A percentile compares a stretch with the other conserved stretches of the same genome.
These are phyloP conservation scores for Momotus momota DNA, from an alignment of 2,797 vertebrate genomes.

Conservation along the genomic window DNA sequence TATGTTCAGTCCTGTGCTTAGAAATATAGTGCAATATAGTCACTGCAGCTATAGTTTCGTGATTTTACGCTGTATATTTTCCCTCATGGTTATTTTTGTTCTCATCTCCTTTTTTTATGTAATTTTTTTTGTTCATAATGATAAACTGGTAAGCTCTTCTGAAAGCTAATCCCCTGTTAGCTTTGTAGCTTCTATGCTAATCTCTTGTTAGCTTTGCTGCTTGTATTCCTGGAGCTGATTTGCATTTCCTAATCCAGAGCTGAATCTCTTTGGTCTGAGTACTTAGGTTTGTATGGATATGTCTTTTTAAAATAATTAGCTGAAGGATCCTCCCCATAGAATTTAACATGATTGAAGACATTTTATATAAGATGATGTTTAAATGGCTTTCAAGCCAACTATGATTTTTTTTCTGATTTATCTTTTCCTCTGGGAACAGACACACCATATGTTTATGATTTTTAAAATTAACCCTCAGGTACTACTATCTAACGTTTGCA, in stretches of 20 bases:
- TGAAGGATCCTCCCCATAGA: constrained; percentile 4
- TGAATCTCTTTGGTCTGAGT: constrained; percentile 40
- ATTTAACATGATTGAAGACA: neutral
- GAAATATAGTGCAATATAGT: neutral
- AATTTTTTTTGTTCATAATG: constrained; percentile 11
- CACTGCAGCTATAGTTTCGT: neutral
- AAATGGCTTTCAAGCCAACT: constrained; percentile 7
- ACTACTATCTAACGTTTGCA: neutral
- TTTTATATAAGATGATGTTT: constrained; percentile 10
- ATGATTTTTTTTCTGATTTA: neutral
- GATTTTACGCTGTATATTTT: neutral
- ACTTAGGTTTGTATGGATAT: constrained; percentile 24
- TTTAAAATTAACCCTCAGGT: neutral
- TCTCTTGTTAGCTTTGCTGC: constrained; percentile 59
- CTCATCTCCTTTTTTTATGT: neutral
- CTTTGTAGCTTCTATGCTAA: constrained; percentile 37
- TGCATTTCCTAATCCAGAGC: constrained; percentile 63
- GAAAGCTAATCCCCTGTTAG: constrained; percentile 67
- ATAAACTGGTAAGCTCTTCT: constrained; percentile 52
- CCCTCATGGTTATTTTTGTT: neutral
- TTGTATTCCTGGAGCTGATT: constrained; percentile 50
- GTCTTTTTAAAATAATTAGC: constrained; percentile 50
- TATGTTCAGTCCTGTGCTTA: neutral
- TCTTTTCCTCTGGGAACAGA: neutral
- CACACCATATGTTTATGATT: neutral